phyloP scores from a whole-genome alignment of 2,888 invertebrate species.

The Limnephilus auricula region DNA sequence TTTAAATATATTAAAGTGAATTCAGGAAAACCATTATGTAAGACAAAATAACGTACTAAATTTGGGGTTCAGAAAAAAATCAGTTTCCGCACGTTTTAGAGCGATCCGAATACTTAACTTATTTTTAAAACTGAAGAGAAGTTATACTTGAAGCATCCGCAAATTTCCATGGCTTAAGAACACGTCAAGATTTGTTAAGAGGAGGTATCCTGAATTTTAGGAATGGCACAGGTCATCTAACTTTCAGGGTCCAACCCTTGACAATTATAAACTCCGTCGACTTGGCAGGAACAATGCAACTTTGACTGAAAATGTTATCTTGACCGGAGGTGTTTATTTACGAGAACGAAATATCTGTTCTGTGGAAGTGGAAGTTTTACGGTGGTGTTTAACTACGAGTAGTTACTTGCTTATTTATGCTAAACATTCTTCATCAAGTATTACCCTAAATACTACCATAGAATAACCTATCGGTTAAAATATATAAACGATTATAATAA shows the following conservation, averaged over 20 bases:
- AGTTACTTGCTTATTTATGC: background rate
- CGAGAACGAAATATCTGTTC: background rate
- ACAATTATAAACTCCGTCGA: conserved; percentile 17
- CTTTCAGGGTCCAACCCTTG: conserved; percentile 11
- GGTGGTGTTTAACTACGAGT: background rate
- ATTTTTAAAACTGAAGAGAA: background rate
- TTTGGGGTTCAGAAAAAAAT: background rate
- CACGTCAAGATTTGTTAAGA: background rate
- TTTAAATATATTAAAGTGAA: background rate
- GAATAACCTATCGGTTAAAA: too few species aligned
- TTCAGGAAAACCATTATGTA: background rate
- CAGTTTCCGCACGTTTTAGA: background rate
- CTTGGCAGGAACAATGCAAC: background rate
- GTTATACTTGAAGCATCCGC: conserved; percentile 15
- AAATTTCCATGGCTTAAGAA: conserved; percentile 14
- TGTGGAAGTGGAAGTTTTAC: background rate
- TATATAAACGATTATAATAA: background rate
- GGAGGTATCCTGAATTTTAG: too few species aligned
- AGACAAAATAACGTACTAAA: background rate
- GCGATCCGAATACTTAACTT: background rate
- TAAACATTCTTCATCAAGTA: background rate
- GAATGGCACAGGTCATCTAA: conserved; percentile 21
- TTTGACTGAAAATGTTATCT: background rate
- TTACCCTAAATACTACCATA: background rate
- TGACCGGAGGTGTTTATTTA: conserved; percentile 30